phyloP scores from a whole-genome alignment of 2,113 vertebrate genomes.

The Myocastor coypus region DNA sequence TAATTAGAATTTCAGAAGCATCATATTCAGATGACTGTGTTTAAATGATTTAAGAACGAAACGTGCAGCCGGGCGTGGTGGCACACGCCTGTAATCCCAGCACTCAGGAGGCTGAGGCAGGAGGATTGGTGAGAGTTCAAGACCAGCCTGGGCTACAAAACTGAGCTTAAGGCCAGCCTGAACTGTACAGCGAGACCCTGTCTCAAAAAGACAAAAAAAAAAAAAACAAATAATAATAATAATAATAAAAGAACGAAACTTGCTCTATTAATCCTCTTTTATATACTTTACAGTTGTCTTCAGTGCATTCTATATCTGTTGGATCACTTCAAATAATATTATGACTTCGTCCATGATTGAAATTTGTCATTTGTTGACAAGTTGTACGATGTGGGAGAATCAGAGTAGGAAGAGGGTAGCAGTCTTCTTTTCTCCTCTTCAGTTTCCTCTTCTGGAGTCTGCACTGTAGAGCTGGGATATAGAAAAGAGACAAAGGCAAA shows the following conservation, averaged over 20 bases:
- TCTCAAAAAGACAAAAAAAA: too few relatives aligned
- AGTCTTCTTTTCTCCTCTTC: not conserved
- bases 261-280: not conserved
- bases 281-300: not conserved
- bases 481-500: not conserved
- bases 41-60: too few relatives aligned
- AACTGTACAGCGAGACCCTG: too few relatives aligned
- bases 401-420: not conserved
- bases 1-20: not conserved
- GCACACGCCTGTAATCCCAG: too few relatives aligned
- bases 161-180: too few relatives aligned
- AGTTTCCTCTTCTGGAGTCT: not conserved
- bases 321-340: not conserved
- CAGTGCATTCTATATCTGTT: not conserved
- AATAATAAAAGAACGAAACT: not conserved
- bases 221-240: too few relatives aligned
- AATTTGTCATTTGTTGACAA: not conserved
- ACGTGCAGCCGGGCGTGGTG: too few relatives aligned
- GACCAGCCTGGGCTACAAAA: too few relatives aligned
- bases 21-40: not conserved
- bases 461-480: accelerated
- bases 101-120: too few relatives aligned
- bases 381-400: not conserved
- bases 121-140: too few relatives aligned
- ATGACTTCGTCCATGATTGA: not conserved